phyloP scores from a whole-genome alignment of 1,140 invertebrate genomes.

The Zaprionus vittiger region DNA sequence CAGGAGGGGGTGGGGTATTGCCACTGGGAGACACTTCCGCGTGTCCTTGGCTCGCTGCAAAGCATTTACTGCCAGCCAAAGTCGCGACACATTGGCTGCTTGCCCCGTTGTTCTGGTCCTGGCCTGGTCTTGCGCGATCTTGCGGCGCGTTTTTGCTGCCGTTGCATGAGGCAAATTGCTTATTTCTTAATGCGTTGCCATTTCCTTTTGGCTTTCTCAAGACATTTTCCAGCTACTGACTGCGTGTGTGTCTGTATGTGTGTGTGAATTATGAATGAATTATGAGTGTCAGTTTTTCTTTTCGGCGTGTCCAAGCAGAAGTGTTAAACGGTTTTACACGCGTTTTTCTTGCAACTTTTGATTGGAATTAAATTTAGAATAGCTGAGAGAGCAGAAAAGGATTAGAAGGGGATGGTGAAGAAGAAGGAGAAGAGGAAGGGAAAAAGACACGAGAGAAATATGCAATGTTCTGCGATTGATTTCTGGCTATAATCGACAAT shows the following conservation, averaged over 20 bases:
- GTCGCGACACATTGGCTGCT: conserved; percentile 62
- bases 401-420: neutral
- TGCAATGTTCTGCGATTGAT: conserved; percentile 31
- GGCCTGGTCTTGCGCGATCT: conserved; percentile 21
- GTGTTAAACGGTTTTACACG: conserved; percentile 81
- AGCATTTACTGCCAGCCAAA: conserved; percentile 55
- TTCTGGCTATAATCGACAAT: conserved; percentile 28
- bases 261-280: conserved; percentile 54
- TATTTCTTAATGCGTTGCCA: conserved; percentile 80
- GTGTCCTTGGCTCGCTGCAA: conserved; percentile 68
- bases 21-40: conserved; percentile 4
- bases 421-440: neutral
- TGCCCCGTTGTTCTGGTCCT: conserved; percentile 3
- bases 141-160: conserved; percentile 53
- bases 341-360: conserved; percentile 54
- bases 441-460: neutral
- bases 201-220: conserved; percentile 76
- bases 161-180: conserved; percentile 67
- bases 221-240: conserved; percentile 51
- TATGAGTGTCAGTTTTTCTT: conserved; percentile 61
- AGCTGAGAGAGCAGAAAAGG: neutral
- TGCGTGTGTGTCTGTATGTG: neutral
- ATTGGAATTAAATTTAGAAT: conserved; percentile 26
- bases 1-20: neutral
- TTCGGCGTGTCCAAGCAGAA: conserved; percentile 73